Percentiles rank a stretch among this genome's conserved stretches.
Conservation (phyloP, 2,113 vertebrate genomes). For the Hippocampus zosterae region DNA sequence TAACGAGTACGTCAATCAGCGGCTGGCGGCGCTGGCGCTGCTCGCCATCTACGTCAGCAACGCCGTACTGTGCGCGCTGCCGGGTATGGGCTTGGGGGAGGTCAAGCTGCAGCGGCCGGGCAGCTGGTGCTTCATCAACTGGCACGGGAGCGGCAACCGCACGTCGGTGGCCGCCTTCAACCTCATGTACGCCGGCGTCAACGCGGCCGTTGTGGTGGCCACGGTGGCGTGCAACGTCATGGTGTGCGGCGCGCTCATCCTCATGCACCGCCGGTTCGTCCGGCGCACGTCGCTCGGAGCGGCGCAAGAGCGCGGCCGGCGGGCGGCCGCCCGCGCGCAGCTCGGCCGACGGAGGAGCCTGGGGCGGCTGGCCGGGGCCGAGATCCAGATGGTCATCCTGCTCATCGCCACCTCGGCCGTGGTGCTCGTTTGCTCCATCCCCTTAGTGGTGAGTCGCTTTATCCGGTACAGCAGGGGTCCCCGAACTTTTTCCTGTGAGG, state of each 20-base stretch:
- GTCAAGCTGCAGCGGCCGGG: constrained; percentile 74
- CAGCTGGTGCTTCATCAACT: constrained; percentile 97
- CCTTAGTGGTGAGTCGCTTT: constrained; percentile 86
- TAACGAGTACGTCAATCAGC: constrained; percentile 87
- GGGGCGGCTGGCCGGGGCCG: constrained; percentile 82
- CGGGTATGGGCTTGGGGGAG: constrained; percentile 80
- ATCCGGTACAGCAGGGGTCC: background rate
- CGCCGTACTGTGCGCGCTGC: constrained; percentile 85
- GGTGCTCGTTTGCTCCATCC: constrained; percentile 94
- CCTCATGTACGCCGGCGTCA: constrained; percentile 89
- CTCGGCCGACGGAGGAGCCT: constrained; percentile 84
- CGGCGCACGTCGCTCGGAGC: constrained; percentile 90
- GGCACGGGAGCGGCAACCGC: constrained; percentile 69
- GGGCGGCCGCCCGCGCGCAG: constrained; percentile 55
- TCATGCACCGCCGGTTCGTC: constrained; percentile 91
- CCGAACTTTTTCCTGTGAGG: too few relatives aligned
- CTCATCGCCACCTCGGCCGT: constrained; percentile 90
- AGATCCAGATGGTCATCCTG: constrained; percentile 97
- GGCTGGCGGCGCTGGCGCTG: constrained; percentile 81
- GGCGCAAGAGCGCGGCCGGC: constrained; percentile 70
- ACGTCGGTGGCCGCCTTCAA: constrained; percentile 79
- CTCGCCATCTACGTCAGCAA: constrained; percentile 81
- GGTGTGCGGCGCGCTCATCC: constrained; percentile 88
- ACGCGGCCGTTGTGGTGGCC: constrained; percentile 84
- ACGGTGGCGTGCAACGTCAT: constrained; percentile 89